Base-by-base conservation (phyloP, 2,888 invertebrate genomes). In the Hirtodrosophila confusa region DNA sequence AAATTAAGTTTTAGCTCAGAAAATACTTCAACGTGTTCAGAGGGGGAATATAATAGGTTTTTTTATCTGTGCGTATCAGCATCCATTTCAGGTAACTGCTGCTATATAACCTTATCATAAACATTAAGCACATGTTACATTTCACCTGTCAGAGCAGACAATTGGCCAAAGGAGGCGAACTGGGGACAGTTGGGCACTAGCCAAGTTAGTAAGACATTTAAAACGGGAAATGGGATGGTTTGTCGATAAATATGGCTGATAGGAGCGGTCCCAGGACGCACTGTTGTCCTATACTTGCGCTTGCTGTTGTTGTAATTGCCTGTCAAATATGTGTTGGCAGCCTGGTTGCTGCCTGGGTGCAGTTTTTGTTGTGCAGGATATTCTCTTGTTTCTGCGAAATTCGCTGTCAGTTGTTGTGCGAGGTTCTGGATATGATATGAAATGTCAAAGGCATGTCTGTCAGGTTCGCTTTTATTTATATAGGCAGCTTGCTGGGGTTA, bases 401-500 rank as follows among this genome's bases (percentile, higher is more conserved):
- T 36, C 72, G 45, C 64, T 62, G 54, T 49, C 53, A 40, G 61
- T 33, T 57, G 48, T 61, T 35, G 23, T 40, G 55, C 10, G 58
- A 27, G 5, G 27, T 27, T 27, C 5, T 27, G 27, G 71, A 58
- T 77, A 71, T 69, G 70, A 82, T 82, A 69, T 75, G 80, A 77
- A 77, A 82, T 84, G 87, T 86, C 87, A 86, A 69, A 80, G 80
- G 78, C 75, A 75, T 85, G 82, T 80, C 87, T 84, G 69, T 68
- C 53, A 56, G 55, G 72, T 56, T 57, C 49, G 51, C 66, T 77
- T 55, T 83, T 84, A 79, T 86, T 74, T 86, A 74, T 79, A 73
- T 70, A 65, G 80, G 84, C 86, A 79, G 58, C 62, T 6, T 61
- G 56, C 62, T 67, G 84, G 80, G 80, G 73, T 65, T 75, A 78